A percentile compares a stretch with the other conserved stretches of the same genome.
Evolutionary conservation across 2,888 invertebrate species (phyloP).

Genomic region (Sarcophaga subvicina): DNA sequence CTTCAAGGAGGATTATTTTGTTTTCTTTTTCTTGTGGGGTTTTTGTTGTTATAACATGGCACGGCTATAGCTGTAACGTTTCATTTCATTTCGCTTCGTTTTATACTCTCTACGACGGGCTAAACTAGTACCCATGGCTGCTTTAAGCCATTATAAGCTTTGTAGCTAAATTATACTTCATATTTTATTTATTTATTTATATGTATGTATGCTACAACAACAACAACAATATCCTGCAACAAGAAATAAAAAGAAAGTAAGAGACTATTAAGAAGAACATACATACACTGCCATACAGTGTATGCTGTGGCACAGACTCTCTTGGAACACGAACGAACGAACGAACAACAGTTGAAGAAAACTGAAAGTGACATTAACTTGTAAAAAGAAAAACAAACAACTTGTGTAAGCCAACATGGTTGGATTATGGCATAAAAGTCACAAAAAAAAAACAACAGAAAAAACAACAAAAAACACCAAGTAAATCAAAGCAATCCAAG

Average conservation of each 20-base stretch:
- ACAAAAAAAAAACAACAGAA: neutral
- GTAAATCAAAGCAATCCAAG: conserved; percentile 28
- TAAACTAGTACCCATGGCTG: conserved; percentile 40
- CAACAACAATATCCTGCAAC: conserved; percentile 8
- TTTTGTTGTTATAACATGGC: neutral
- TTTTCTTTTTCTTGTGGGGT: neutral
- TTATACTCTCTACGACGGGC: neutral
- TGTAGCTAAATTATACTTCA: conserved; percentile 60
- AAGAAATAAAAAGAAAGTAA: conserved; percentile 15
- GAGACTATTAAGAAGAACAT: neutral
- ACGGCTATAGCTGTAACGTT: neutral
- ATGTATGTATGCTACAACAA: conserved; percentile 20
- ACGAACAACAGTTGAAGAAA: neutral
- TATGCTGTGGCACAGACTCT: neutral
- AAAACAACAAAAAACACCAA: neutral
- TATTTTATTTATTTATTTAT: conserved; percentile 49
- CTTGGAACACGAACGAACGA: conserved; percentile 7
- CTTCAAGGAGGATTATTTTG: neutral
- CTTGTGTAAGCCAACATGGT: conserved; percentile 41
- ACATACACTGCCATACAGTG: neutral
- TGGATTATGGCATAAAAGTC: conserved; percentile 26
- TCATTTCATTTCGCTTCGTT: neutral
- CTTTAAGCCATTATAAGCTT: conserved; percentile 58
- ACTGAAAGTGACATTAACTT: conserved; percentile 60
- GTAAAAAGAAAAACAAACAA: conserved; percentile 25